phyloP scores from a whole-genome alignment of 2,888 invertebrate species.

The Hemicrepidius hirtus region DNA sequence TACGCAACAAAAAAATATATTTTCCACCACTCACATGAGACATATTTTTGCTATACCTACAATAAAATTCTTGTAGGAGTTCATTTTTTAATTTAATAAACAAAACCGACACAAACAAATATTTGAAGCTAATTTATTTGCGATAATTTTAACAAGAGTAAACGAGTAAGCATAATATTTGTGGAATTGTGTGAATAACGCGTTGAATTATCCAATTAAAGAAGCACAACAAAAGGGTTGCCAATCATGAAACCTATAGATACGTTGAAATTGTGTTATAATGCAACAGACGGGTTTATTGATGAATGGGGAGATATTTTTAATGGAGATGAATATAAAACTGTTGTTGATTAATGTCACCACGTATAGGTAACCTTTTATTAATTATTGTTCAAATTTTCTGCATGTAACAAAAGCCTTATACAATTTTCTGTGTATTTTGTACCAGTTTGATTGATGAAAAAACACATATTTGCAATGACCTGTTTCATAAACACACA shows the following conservation, averaged over 20 bases:
- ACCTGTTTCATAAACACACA: too few species aligned
- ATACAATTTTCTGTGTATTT: conserved; percentile 4
- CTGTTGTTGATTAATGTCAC: conserved; percentile 15
- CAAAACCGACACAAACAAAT: too few species aligned
- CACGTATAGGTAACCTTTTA: conserved; percentile 8
- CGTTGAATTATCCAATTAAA: background rate
- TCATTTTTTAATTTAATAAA: too few species aligned
- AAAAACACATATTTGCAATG: background rate
- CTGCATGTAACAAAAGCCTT: background rate
- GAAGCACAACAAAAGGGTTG: background rate
- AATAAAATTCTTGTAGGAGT: too few species aligned
- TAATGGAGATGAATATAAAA: conserved; percentile 17
- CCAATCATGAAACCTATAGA: background rate
- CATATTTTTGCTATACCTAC: too few species aligned
- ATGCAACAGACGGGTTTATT: conserved; percentile 22
- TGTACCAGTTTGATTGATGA: background rate
- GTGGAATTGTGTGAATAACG: background rate
- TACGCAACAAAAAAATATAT: too few species aligned
- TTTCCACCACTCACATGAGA: too few species aligned
- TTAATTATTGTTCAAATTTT: conserved; percentile 14
- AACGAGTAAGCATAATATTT: too few species aligned
- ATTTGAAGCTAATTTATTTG: too few species aligned
- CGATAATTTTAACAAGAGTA: background rate
- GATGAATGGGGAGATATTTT: background rate
- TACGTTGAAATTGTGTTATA: background rate